Conservation (phyloP, 1,140 invertebrate genomes). For the Rhizoglyphus robini region DNA sequence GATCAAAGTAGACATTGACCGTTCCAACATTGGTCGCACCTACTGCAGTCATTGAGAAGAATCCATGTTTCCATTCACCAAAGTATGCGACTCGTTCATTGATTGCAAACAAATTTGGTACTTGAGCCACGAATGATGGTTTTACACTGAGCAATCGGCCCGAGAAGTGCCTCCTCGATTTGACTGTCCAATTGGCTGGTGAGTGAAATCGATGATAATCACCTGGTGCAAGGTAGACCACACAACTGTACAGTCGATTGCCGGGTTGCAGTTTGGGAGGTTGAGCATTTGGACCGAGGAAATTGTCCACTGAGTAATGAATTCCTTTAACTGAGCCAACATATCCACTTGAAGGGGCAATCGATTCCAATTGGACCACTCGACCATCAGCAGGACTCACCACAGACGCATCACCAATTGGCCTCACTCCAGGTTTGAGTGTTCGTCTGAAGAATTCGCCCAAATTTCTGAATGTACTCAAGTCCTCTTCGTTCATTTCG, state of each 20-base stretch:
- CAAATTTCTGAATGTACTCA: slow-evolving; percentile 54
- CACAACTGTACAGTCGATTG: slow-evolving; percentile 72
- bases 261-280: slow-evolving; percentile 34
- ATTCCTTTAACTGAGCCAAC: slow-evolving; percentile 94
- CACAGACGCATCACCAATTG: slow-evolving; percentile 38
- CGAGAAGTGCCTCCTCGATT: slow-evolving; percentile 71
- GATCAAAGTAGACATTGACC: slow-evolving; percentile 75
- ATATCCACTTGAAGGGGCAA: slow-evolving; percentile 55
- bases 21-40: slow-evolving; percentile 98
- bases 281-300: slow-evolving; percentile 50
- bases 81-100: slow-evolving; percentile 91
- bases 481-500: slow-evolving; percentile 65
- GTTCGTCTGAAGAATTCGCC: slow-evolving; percentile 79
- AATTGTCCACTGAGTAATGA: slow-evolving; percentile 77
- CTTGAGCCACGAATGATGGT: slow-evolving; percentile 66
- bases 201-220: slow-evolving; percentile 99
- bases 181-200: slow-evolving; percentile 71
- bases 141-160: slow-evolving; percentile 82
- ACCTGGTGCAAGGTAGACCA: slow-evolving; percentile 91
- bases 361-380: slow-evolving; percentile 66
- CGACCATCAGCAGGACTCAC: slow-evolving; percentile 85
- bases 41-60: slow-evolving; percentile 93
- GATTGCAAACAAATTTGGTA: slow-evolving; percentile 78
- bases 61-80: slow-evolving; percentile 86
- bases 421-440: slow-evolving; percentile 59